Conservation (phyloP, 2,797 vertebrate genomes). For the Pantherophis vulpinus region DNA sequence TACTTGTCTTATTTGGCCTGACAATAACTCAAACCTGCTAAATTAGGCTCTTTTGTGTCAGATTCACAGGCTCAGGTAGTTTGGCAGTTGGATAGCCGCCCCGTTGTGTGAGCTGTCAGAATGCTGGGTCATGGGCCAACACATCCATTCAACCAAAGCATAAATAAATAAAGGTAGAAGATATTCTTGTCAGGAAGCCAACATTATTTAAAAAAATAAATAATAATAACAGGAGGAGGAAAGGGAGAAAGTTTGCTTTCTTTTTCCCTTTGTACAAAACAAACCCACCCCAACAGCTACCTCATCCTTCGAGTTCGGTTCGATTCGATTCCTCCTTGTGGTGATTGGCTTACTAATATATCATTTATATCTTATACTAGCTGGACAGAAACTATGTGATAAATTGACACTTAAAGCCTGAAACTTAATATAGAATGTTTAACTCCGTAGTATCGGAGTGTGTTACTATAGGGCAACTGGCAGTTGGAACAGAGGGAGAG, state of each 20-base stretch:
- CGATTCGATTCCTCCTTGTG: neutral
- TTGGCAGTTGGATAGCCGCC: neutral
- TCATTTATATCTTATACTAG: neutral
- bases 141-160: neutral
- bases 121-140: neutral
- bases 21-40: neutral
- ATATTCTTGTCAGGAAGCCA: neutral
- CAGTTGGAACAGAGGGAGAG: too few species aligned
- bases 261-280: neutral
- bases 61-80: neutral
- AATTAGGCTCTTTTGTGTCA: neutral
- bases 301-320: neutral
- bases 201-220: neutral
- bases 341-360: neutral
- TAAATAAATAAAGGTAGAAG: neutral
- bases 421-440: too few species aligned
- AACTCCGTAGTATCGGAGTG: too few species aligned
- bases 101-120: neutral
- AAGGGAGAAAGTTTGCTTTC: neutral
- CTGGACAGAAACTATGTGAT: too few species aligned
- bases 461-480: too few species aligned
- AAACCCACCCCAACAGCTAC: neutral
- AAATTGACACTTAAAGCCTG: too few species aligned
- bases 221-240: neutral
- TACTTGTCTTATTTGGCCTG: neutral